Evolutionary conservation across 1,140 invertebrate species (phyloP).

Genomic region (Zaprionus inermis): DNA sequence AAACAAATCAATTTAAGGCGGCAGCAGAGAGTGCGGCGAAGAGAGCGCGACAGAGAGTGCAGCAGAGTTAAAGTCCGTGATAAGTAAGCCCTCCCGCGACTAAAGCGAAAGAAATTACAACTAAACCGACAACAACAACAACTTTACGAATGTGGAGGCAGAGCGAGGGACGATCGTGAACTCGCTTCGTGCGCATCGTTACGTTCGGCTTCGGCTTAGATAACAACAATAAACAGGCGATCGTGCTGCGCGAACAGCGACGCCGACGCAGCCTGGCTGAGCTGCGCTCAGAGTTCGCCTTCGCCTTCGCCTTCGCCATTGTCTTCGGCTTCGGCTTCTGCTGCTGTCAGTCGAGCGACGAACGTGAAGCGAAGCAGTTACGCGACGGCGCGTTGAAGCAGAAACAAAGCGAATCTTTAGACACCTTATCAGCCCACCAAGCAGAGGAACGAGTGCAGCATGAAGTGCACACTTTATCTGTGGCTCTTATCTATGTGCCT

Average conservation of each 20-base stretch:
- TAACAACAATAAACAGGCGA: constrained; percentile 25
- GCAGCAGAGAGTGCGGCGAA: constrained; percentile 46
- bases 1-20: constrained; percentile 75
- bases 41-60: constrained; percentile 36
- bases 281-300: constrained; percentile 47
- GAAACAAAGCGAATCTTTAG: constrained; percentile 19
- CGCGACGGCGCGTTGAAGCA: constrained; percentile 46
- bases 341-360: constrained; percentile 54
- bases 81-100: constrained; percentile 45
- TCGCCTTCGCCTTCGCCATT: neutral
- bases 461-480: constrained; percentile 27
- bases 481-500: constrained; percentile 41
- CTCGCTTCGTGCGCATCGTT: constrained; percentile 48
- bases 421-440: constrained; percentile 35
- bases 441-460: neutral
- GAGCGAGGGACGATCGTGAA: constrained; percentile 53
- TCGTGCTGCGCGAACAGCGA: constrained; percentile 13
- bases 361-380: constrained; percentile 58
- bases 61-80: constrained; percentile 63
- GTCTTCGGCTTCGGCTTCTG: constrained; percentile 21
- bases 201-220: constrained; percentile 34
- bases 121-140: constrained; percentile 22
- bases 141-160: neutral
- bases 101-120: constrained; percentile 24
- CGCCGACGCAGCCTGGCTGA: constrained; percentile 36